Base-by-base conservation (phyloP, 2,113 vertebrate genomes). In the Lamprologus tigripictilis region DNA sequence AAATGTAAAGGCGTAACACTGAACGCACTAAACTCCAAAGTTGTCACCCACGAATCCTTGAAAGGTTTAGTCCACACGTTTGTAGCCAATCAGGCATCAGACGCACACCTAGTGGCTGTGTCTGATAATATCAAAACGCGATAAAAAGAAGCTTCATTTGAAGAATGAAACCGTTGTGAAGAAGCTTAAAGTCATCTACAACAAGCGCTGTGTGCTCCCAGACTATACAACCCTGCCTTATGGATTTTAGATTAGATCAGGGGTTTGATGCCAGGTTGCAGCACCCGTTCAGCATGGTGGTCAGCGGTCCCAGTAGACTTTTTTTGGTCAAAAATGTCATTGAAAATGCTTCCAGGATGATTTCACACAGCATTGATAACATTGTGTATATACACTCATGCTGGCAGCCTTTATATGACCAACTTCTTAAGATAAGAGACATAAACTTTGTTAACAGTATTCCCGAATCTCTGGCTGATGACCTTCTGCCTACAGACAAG, bases 131-230 rank as follows among this genome's bases (percentile, higher is more conserved):
- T 53, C 51, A 53, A 0, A 53, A n/a, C 1, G 1, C 0, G 19
- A 53, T 53, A 53, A 21, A 21, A 53, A 53, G 9, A 53, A 53
- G 9, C 19, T 53, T 53, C 5, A 6, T 53, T 53, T 11, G 51
- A 53, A 21, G 9, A 54, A 54, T 21, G 9, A 53, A 53, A 4
- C 5, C 0, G 1, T 53, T 53, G 51, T 11, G 1, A 53, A 53
- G 0, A 53, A 53, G 0, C 0, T 53, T 0, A 53, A 53, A 0
- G 19, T 4, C 0, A 19, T 53, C 2, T 53, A 53, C 5, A 21
- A 53, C 0, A 53, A 53, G 1, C 0, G 0, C 1, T 3, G 0
- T 53, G 49, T 51, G 17, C 5, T 53, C 49, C 9, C 3, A 53
- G 49, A 19, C 47, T 45, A 0, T 14, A 47, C 26, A 26, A 26